Evolutionary conservation across 2,797 vertebrate species (phyloP), one percentile per base, ranked within the genome.

Genomic region (Gallinago solitaria): DNA sequence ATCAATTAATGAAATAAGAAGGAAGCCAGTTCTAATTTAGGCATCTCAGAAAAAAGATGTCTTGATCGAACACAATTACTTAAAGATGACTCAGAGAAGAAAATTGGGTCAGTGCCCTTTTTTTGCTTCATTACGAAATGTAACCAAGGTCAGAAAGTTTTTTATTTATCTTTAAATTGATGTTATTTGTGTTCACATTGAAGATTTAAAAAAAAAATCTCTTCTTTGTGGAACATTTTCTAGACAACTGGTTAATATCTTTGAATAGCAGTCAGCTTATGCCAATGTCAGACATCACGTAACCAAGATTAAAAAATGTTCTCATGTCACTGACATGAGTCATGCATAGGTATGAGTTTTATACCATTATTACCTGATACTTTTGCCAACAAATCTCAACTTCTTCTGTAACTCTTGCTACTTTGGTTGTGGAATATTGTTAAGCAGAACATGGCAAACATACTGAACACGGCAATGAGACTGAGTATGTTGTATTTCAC

Each of bases 1-100:
- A 73, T 84, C 54, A 78, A 75, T 88, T 86, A 92, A 63, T 37
- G 43, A 87, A 92, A 74, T 67, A 80, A 84, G 54, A 94, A 84
- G 16, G 39, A 80, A 89, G 4, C 4, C n/a, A 35, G 24, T 77
- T 89, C 30, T 87, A 89, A 90, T 84, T 89, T 43, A 65, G 24
- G 20, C 13, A 82, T 19, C 23, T 73, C 20, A 73, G 63, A 45
- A 81, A 84, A 10, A 86, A 60, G 12, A 21, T 50, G n/a, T 5
- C 3, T 84, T 84, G 78, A 70, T 92, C 0, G 0, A 93, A 76
- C 18, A 76, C 54, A 79, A 59, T 78, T 75, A 79, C 47, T 33
- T 87, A 60, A 59, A 87, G 27, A 30, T 87, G 15, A 43, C 35
- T 76, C 33, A 57, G 45, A 86, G 28, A 84, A 63, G 30, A 80